A percentile compares a stretch with the other conserved stretches of the same genome.
These are phyloP conservation scores for Pygocentrus nattereri DNA, from an alignment of 2,797 vertebrate species.

Conservation along the genomic window DNA sequence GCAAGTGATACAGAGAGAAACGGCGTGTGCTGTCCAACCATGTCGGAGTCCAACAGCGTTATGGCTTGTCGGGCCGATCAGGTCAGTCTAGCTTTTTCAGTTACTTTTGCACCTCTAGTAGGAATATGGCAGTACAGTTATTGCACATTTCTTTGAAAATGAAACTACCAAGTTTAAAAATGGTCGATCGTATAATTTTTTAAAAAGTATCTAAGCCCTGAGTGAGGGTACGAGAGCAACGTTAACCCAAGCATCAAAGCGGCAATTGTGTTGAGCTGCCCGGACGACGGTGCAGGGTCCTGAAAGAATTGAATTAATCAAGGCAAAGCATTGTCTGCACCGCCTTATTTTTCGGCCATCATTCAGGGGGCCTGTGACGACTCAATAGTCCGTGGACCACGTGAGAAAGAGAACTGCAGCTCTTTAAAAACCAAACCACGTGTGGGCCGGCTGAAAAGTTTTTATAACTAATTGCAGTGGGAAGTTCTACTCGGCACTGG, in stretches of 20 bases:
- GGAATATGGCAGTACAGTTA: not conserved
- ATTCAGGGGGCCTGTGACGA: slow-evolving; percentile 88
- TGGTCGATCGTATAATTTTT: slow-evolving; percentile 35
- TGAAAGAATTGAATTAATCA: slow-evolving; percentile 91
- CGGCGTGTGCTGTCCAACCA: slow-evolving; percentile 78
- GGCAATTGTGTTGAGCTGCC: slow-evolving; percentile 85
- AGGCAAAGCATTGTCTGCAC: slow-evolving; percentile 85
- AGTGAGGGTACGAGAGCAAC: slow-evolving; percentile 30
- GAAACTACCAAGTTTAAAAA: slow-evolving; percentile 9
- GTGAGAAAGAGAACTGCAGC: slow-evolving; percentile 81
- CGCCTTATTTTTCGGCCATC: slow-evolving; percentile 87
- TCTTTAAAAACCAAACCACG: slow-evolving; percentile 88
- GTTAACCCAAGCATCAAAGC: slow-evolving; percentile 80
- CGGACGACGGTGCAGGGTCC: slow-evolving; percentile 85
- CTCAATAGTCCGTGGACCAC: slow-evolving; percentile 85
- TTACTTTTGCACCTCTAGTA: slow-evolving; percentile 12
- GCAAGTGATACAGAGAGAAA: slow-evolving; percentile 76
- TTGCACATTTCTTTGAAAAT: not conserved
- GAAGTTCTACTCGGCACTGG: slow-evolving; percentile 75
- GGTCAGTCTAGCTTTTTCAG: slow-evolving; percentile 75
- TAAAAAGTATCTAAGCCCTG: not conserved
- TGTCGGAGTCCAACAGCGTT: slow-evolving; percentile 80
- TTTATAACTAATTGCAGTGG: slow-evolving; percentile 89
- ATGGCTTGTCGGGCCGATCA: slow-evolving; percentile 78
- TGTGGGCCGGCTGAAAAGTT: slow-evolving; percentile 85